A percentile compares a stretch with the other conserved stretches of the same genome.
Evolutionary conservation across 2,888 invertebrate species (phyloP).

Genomic region (Harmothoe impar): DNA sequence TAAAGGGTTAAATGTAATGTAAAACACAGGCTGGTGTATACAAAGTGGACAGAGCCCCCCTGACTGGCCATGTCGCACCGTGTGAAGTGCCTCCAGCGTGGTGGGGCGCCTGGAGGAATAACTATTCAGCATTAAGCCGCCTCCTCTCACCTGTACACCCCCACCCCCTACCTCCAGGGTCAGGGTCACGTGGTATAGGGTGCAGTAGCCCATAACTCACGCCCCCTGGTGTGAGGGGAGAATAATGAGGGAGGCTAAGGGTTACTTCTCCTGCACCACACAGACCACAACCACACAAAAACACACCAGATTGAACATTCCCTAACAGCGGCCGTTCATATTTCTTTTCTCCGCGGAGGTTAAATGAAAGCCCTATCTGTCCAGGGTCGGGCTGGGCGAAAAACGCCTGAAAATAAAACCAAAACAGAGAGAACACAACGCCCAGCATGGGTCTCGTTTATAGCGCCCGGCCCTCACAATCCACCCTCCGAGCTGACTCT

Average conservation of each 20-base stretch:
- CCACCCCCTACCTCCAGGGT: background rate
- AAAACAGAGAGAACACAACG: background rate
- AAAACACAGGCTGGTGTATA: too few species aligned
- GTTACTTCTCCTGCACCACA: background rate
- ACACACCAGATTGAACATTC: slow-evolving; percentile 8
- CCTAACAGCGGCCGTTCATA: background rate
- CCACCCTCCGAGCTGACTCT: background rate
- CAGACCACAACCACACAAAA: slow-evolving; percentile 1
- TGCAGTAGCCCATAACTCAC: slow-evolving; percentile 2
- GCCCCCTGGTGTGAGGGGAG: background rate
- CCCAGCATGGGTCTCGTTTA: background rate
- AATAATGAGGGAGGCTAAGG: background rate
- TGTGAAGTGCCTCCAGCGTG: too few species aligned
- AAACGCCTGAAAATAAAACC: background rate
- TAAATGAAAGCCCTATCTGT: slow-evolving; percentile 16
- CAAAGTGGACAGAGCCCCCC: too few species aligned
- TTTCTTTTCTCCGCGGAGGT: background rate
- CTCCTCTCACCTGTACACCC: too few species aligned
- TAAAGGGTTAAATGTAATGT: too few species aligned
- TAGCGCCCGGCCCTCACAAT: background rate
- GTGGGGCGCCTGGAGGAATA: too few species aligned
- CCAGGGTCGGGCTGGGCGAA: background rate
- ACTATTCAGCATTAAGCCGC: too few species aligned
- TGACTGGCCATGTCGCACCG: too few species aligned
- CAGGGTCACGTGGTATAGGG: background rate